These are phyloP conservation scores for Helogale parvula DNA, from an alignment of 2,113 vertebrate species.

Conservation along the genomic window DNA sequence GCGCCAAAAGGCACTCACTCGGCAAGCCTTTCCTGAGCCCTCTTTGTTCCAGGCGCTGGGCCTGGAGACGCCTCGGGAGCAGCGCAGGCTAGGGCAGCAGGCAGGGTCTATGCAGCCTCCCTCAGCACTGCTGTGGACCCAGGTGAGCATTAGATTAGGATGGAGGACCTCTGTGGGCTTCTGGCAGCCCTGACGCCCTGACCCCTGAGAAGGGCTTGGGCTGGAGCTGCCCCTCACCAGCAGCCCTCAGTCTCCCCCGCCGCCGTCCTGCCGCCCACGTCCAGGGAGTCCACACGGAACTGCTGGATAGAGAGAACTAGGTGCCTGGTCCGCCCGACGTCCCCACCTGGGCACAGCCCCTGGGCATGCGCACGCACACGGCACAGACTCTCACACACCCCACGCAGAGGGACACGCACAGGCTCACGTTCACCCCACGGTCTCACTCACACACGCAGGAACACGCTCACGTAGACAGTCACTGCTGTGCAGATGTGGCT, in stretches of 20 bases:
- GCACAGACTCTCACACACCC: background rate
- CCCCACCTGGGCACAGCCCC: background rate
- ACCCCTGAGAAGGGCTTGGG: background rate
- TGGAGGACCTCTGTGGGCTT: background rate
- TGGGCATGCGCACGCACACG: background rate
- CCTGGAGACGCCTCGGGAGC: background rate
- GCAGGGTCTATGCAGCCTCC: background rate
- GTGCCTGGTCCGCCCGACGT: background rate
- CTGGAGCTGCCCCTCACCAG: background rate
- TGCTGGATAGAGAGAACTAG: rapidly evolving
- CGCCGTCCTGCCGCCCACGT: background rate
- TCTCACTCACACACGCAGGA: background rate
- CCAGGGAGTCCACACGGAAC: background rate
- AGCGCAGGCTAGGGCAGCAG: background rate
- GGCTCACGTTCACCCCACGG: background rate
- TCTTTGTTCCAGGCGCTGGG: too few species aligned
- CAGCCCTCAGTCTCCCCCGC: background rate
- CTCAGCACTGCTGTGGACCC: rapidly evolving
- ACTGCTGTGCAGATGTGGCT: too few species aligned
- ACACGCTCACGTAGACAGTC: background rate
- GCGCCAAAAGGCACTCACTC: background rate
- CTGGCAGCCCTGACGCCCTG: background rate
- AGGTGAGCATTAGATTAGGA: background rate
- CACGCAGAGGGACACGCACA: background rate
- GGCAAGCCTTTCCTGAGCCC: background rate